These are phyloP conservation scores for Ceratotherium simum DNA, from an alignment of 2,113 vertebrate genomes.

Conservation along the genomic window DNA sequence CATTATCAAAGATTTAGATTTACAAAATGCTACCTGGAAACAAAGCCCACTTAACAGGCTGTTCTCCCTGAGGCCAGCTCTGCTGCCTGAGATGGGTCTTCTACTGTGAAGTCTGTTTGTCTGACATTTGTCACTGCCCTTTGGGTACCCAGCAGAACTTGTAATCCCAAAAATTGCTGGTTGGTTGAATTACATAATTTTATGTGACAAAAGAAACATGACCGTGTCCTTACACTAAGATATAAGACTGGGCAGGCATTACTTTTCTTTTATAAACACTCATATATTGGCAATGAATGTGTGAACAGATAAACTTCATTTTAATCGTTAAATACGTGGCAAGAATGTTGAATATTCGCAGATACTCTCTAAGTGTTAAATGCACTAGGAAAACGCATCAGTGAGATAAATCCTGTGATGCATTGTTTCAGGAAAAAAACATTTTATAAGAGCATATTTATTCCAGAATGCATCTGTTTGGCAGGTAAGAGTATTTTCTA, in stretches of 20 bases:
- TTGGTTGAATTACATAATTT: conserved; percentile 62
- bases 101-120: conserved; percentile 63
- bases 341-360: conserved; percentile 52
- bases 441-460: neutral
- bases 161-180: conserved; percentile 76
- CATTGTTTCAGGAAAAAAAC: neutral
- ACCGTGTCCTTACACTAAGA: neutral
- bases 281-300: conserved; percentile 52
- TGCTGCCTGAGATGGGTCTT: neutral
- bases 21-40: conserved; percentile 82
- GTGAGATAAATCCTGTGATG: neutral
- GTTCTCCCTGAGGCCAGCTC: conserved; percentile 62
- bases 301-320: conserved; percentile 67
- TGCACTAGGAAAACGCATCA: neutral
- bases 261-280: conserved; percentile 58
- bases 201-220: conserved; percentile 35
- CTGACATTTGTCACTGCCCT: conserved; percentile 69
- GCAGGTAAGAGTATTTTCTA: neutral
- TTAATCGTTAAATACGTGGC: conserved; percentile 37
- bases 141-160: conserved; percentile 49
- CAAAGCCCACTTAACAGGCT: conserved; percentile 81
- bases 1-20: conserved; percentile 86
- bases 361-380: conserved; percentile 39
- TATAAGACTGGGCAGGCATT: neutral
- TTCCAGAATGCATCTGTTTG: conserved; percentile 1